Percentiles rank a stretch among this genome's conserved stretches.
These are phyloP conservation scores for Arbacia lixula DNA, from an alignment of 53 echinoderm and acorn worm genomes.

Conservation along the genomic window DNA sequence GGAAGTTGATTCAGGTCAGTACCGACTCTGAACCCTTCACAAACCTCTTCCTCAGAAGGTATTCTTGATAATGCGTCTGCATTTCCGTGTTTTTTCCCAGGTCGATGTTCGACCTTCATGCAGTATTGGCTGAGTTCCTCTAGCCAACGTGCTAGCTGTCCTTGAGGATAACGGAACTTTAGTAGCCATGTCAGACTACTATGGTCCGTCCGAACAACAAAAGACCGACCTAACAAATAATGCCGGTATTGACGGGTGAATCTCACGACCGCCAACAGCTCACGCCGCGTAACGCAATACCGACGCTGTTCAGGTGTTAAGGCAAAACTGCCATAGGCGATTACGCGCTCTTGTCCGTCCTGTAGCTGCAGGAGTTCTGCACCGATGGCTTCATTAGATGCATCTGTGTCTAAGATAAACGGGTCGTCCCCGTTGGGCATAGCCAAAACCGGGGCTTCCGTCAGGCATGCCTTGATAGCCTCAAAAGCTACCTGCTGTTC, in stretches of 20 bases:
- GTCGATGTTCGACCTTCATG: slow-evolving; percentile 51
- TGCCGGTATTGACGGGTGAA: slow-evolving; percentile 64
- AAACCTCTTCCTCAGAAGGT: no score
- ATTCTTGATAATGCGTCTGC: slow-evolving; percentile 60
- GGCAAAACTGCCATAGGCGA: slow-evolving; percentile 43
- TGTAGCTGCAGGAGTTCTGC: slow-evolving; percentile 45
- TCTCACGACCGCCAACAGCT: slow-evolving; percentile 52
- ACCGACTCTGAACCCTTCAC: no score
- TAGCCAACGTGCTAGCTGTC: slow-evolving; percentile 63
- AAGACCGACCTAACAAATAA: slow-evolving; percentile 54
- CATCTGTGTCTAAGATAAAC: slow-evolving; percentile 52
- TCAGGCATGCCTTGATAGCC: slow-evolving; percentile 1
- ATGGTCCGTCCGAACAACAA: slow-evolving; percentile 60
- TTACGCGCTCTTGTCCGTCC: slow-evolving; percentile 34
- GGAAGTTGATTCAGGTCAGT: no score
- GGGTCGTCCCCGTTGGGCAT: slow-evolving; percentile 18
- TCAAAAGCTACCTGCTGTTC: slow-evolving; percentile 34
- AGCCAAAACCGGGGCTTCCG: slow-evolving; percentile 20
- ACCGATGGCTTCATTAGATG: slow-evolving; percentile 43
- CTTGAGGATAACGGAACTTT: slow-evolving; percentile 56
- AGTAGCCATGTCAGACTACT: slow-evolving; percentile 59
- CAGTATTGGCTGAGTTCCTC: slow-evolving; percentile 64
- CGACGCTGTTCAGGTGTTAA: no score
- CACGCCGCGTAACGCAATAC: no score
- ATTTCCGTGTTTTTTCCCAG: slow-evolving; percentile 48